Percentiles rank a stretch among this genome's conserved stretches.
phyloP scores from a whole-genome alignment of 2,113 vertebrate species.

The Parus major region DNA sequence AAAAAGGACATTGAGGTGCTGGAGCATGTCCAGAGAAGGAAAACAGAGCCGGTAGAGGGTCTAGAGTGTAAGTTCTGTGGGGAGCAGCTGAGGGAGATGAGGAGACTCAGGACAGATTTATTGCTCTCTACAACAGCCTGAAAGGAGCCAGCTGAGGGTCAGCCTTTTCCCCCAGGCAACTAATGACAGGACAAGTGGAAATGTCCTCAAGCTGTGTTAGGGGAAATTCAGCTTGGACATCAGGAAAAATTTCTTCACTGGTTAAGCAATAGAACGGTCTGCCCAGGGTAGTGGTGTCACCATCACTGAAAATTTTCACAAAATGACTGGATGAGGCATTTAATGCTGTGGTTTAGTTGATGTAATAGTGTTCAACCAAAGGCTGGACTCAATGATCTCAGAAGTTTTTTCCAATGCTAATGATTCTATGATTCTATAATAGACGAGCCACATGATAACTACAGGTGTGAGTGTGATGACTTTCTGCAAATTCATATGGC shows the following conservation, averaged over 20 bases:
- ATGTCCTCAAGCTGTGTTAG: neutral
- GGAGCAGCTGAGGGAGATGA: neutral
- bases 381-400: accelerated
- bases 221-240: neutral
- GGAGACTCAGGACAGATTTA: neutral
- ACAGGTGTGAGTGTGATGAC: neutral
- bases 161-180: neutral
- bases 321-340: neutral
- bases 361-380: neutral
- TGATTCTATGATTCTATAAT: neutral
- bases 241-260: neutral
- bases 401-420: neutral
- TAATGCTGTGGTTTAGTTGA: neutral
- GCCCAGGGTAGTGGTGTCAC: neutral
- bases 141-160: neutral
- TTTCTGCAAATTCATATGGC: neutral
- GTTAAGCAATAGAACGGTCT: neutral
- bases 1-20: neutral
- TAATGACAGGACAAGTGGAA: neutral
- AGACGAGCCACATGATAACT: neutral
- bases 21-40: neutral
- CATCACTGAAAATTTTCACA: neutral
- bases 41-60: neutral
- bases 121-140: neutral
- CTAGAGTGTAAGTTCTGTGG: neutral